These are phyloP conservation scores for Rhinoraja longicauda DNA, from an alignment of 2,797 vertebrate genomes.

Conservation along the genomic window DNA sequence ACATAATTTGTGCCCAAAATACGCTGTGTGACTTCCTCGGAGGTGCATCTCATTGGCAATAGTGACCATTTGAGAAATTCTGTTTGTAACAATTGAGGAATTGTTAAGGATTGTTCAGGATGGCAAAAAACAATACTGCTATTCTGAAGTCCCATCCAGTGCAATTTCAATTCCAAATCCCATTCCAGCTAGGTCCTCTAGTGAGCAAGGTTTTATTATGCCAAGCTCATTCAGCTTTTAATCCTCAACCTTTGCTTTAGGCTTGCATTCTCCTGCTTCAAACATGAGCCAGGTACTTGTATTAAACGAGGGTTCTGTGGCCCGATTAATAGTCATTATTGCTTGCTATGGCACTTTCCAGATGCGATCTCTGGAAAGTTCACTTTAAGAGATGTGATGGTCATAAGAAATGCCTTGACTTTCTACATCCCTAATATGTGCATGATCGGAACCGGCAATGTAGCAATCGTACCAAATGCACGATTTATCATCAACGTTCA, in stretches of 20 bases:
- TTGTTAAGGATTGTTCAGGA: neutral
- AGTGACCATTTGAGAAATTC: neutral
- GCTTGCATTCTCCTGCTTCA: neutral
- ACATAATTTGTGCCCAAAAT: no score
- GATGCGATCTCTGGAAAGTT: neutral
- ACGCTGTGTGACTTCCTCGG: neutral
- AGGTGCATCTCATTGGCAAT: neutral
- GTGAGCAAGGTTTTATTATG: no score
- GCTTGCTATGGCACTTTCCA: neutral
- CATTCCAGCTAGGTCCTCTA: no score
- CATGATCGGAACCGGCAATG: neutral
- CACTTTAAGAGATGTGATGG: neutral
- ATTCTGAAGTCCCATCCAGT: neutral
- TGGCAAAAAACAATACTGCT: neutral
- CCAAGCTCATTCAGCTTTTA: no score
- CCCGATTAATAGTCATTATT: neutral
- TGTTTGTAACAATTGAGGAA: neutral
- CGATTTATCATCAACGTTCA: neutral
- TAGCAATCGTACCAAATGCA: neutral
- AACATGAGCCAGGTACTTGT: neutral
- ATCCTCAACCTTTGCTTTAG: neutral
- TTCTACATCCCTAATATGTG: neutral
- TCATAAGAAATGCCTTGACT: neutral
- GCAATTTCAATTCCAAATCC: neutral
- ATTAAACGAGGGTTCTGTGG: neutral